Evolutionary conservation across 1,140 invertebrate species (phyloP), one percentile per base, ranked within the genome.

Genomic region (Drosophila quadrilineata): DNA sequence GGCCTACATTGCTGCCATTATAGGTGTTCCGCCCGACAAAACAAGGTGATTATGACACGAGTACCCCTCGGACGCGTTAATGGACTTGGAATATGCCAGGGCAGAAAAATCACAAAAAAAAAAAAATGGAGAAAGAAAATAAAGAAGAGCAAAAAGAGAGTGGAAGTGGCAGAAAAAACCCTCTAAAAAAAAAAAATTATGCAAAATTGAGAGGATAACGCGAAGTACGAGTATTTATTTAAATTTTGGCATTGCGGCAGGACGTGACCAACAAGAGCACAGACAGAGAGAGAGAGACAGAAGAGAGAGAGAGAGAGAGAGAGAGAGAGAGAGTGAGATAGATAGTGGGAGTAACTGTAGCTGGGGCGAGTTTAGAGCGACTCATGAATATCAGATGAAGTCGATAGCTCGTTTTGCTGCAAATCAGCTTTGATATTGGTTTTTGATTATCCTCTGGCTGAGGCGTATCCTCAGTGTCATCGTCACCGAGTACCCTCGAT

Each of bases 11-110:
- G 14, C 8, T 21, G 35, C 35, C 66, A 75, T 80, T 80, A 67
- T 75, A 80, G 75, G 75, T 80, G 75, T 80, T 80, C 67, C 75
- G 67, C 60, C 71, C 67, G 71, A 75, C 71, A 79, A 80, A n/a
- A 80, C 75, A 82, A 65, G 76, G 76, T 82, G 76, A 82, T 82
- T 82, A 82, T 82, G 76, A 74, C 67, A 65, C 71, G 76, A 72
- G 56, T 36, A 57, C 59, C 74, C 75, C 52, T 82, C n/a, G 67
- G 75, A 80, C 67, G 43, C 63, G 63, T 70, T 82, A 82, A 82
- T 82, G 71, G 76, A 80, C 75, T 80, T 35, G 46, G 22, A 71
- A 57, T 62, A 63, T 53, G 67, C 48, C 26, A 59, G n/a, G 35
- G 33, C 24, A 54, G n/a, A n/a, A n/a, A n/a, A n/a, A 21, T 22